A percentile compares a stretch with the other conserved stretches of the same genome.
These are phyloP conservation scores for Sebastes diploproa DNA, from an alignment of 2,797 vertebrate species.

Conservation along the genomic window DNA sequence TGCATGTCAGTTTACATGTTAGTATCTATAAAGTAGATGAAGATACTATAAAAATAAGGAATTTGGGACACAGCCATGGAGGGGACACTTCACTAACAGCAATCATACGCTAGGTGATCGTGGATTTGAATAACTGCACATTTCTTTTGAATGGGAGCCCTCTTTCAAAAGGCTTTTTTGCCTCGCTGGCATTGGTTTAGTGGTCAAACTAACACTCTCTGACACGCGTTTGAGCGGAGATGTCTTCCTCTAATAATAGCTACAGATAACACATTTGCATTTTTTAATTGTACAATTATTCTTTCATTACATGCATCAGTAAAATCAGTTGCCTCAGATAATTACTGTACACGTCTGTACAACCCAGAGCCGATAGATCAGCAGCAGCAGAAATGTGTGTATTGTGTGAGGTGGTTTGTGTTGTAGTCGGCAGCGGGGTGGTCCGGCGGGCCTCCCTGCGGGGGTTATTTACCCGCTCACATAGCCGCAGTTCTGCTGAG, in stretches of 20 bases:
- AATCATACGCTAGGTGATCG: neutral
- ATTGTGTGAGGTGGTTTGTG: slow-evolving; percentile 25
- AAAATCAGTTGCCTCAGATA: neutral
- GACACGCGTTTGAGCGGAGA: neutral
- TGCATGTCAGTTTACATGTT: neutral
- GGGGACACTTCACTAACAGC: slow-evolving; percentile 25
- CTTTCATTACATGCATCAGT: neutral
- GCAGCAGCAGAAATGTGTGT: slow-evolving; percentile 19
- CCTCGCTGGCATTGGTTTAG: neutral
- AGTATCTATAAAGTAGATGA: neutral
- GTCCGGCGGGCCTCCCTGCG: slow-evolving; percentile 45
- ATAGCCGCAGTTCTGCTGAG: slow-evolving; percentile 61
- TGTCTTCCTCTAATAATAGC: neutral
- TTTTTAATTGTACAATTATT: neutral
- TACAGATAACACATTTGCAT: neutral
- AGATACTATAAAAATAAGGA: neutral
- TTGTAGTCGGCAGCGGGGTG: slow-evolving; percentile 55
- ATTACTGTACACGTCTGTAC: neutral
- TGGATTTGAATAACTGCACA: slow-evolving; percentile 18
- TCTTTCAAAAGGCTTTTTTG: neutral
- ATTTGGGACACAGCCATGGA: slow-evolving; percentile 41
- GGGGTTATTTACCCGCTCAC: slow-evolving; percentile 29
- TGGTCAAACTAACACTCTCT: slow-evolving; percentile 11
- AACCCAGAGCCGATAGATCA: slow-evolving; percentile 8
- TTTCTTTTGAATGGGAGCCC: neutral